Conservation (phyloP, 2,797 vertebrate species). For the Acestrorhynchus altus region DNA sequence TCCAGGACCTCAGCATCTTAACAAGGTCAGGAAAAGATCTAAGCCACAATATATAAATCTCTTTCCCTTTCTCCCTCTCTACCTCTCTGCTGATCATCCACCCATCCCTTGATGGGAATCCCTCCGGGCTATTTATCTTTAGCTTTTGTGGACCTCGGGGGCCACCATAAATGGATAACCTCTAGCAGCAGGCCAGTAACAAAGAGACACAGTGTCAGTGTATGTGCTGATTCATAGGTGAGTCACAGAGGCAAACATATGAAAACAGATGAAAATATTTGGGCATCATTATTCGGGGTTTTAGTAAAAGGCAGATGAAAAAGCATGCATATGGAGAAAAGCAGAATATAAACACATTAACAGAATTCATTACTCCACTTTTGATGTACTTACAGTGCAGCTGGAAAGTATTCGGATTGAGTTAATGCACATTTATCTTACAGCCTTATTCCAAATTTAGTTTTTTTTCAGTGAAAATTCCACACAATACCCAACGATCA, state of each 20-base stretch:
- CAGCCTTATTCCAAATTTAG: too few relatives aligned
- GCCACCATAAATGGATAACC: constrained; percentile 29
- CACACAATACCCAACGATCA: too few relatives aligned
- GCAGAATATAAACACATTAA: neutral
- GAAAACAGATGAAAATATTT: constrained; percentile 2
- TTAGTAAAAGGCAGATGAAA: neutral
- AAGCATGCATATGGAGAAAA: neutral
- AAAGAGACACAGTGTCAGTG: constrained; percentile 1
- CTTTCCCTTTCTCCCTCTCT: constrained; percentile 7
- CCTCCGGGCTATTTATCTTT: constrained; percentile 31
- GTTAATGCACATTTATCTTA: too few relatives aligned
- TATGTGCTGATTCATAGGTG: constrained; percentile 24
- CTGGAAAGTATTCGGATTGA: too few relatives aligned
- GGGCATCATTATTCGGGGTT: constrained; percentile 8
- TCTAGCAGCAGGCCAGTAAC: constrained; percentile 32
- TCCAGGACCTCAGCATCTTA: constrained; percentile 37
- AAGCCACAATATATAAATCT: constrained; percentile 27
- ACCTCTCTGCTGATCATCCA: neutral
- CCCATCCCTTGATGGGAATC: neutral
- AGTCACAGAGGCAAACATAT: neutral
- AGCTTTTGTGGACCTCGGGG: neutral
- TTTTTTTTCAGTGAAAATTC: too few relatives aligned
- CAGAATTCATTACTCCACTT: neutral
- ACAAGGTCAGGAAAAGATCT: constrained; percentile 67
- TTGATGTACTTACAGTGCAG: too few relatives aligned